These are phyloP conservation scores for Lagocephalus sceleratus DNA, from an alignment of 2,797 vertebrate species.

Conservation along the genomic window DNA sequence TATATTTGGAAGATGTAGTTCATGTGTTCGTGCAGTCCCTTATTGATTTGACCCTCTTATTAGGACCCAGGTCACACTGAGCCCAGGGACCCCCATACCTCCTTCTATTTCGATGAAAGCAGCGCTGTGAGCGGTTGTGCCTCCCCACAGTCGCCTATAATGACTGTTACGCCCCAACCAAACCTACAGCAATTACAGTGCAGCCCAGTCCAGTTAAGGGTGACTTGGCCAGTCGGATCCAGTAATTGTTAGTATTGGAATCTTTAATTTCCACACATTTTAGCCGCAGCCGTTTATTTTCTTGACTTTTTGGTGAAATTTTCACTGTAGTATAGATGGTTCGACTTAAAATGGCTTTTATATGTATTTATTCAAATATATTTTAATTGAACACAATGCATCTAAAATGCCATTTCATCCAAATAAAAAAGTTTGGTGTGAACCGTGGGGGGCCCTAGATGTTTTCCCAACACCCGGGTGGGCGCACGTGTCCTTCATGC, in stretches of 20 bases:
- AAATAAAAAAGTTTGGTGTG: too few species aligned
- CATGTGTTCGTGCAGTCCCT: conserved; percentile 37
- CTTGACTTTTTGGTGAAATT: too few species aligned
- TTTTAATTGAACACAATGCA: too few species aligned
- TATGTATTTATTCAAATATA: too few species aligned
- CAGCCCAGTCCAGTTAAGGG: conserved; percentile 38
- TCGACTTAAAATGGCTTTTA: too few species aligned
- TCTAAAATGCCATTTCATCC: too few species aligned
- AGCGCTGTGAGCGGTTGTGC: conserved; percentile 46
- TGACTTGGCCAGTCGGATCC: conserved; percentile 3
- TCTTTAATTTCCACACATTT: neutral
- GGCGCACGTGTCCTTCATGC: conserved; percentile 35
- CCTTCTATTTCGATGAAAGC: conserved; percentile 54
- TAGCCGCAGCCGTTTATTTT: too few species aligned
- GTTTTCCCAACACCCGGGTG: conserved; percentile 25
- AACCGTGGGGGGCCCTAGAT: neutral
- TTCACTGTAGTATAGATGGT: too few species aligned
- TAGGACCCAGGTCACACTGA: conserved; percentile 69
- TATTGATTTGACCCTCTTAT: conserved; percentile 74
- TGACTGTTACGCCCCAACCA: conserved; percentile 49
- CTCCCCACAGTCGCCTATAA: conserved; percentile 58
- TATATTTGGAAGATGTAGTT: conserved; percentile 27
- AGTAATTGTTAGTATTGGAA: neutral
- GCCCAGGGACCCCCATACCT: conserved; percentile 45
- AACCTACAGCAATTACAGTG: conserved; percentile 61